Percentiles rank a stretch among this genome's conserved stretches.
phyloP scores from a whole-genome alignment of 1,140 invertebrate genomes.

The Nylanderia fulva region DNA sequence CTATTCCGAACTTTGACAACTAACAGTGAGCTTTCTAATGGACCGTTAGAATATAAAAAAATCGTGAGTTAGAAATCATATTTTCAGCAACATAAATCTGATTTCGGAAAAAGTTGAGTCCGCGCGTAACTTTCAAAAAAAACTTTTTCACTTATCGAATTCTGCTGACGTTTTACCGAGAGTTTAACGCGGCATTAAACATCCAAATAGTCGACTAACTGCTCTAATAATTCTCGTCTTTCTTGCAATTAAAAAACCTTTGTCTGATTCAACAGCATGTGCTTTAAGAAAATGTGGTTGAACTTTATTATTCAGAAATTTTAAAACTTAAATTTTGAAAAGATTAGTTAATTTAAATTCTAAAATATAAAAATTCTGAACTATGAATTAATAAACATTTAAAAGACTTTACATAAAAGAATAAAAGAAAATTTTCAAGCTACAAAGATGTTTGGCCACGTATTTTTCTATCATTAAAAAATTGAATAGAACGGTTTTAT shows the following conservation, averaged over 20 bases:
- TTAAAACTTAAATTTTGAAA: neutral
- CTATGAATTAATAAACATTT: too few relatives aligned
- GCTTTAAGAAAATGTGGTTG: neutral
- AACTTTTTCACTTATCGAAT: conserved; percentile 63
- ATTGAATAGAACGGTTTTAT: too few relatives aligned
- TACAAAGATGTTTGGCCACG: too few relatives aligned
- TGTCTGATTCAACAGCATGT: neutral
- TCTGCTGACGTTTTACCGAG: conserved; percentile 46
- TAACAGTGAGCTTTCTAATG: conserved; percentile 48
- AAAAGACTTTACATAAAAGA: too few relatives aligned
- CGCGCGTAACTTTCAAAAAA: conserved; percentile 49
- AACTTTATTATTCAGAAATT: neutral
- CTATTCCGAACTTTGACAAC: conserved; percentile 33
- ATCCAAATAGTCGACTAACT: conserved; percentile 10
- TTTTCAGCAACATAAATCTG: conserved; percentile 59
- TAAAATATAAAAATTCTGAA: too few relatives aligned
- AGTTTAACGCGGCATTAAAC: conserved; percentile 46
- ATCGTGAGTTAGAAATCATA: conserved; percentile 51
- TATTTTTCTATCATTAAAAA: too few relatives aligned
- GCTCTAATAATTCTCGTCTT: conserved; percentile 31
- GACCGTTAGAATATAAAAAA: conserved; percentile 43
- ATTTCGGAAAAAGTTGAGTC: conserved; percentile 40
- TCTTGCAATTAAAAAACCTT: conserved; percentile 47
- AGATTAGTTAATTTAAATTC: too few relatives aligned
- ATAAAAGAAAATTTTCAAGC: too few relatives aligned